These are phyloP conservation scores for Actenoides lindsayi DNA, from an alignment of 2,113 vertebrate genomes.

Conservation along the genomic window DNA sequence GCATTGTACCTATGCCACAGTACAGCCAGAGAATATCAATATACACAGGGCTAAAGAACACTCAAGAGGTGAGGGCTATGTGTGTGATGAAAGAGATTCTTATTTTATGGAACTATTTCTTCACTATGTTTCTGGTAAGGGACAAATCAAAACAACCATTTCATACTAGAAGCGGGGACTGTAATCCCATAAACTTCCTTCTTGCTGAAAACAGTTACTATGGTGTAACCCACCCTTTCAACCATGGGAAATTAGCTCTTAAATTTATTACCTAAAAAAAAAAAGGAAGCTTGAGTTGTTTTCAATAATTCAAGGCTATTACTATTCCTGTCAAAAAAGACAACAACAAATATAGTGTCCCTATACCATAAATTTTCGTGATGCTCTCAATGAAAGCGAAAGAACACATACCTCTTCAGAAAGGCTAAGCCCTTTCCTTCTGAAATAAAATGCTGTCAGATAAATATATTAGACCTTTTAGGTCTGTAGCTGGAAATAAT, in stretches of 20 bases:
- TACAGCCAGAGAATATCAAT: neutral
- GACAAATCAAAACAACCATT: neutral
- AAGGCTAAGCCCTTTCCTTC: neutral
- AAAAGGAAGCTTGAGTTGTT: neutral
- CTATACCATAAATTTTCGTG: neutral
- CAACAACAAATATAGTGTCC: neutral
- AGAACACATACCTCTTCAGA: neutral
- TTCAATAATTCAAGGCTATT: neutral
- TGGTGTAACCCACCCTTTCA: neutral
- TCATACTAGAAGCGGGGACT: neutral
- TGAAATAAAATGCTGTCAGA: neutral
- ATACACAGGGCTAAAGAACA: neutral
- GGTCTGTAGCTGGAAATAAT: neutral
- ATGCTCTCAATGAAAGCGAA: neutral
- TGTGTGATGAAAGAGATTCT: neutral
- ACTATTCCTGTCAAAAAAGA: neutral
- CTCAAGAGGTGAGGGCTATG: neutral
- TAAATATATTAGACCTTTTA: neutral
- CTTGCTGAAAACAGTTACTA: neutral
- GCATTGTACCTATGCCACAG: accelerated
- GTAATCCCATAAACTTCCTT: neutral
- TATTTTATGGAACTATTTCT: neutral
- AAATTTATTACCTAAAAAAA: neutral
- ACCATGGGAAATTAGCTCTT: neutral
- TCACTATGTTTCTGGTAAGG: too few species aligned